Base-by-base conservation (phyloP, 2,888 invertebrate species). In the Ochropleura plecta region DNA sequence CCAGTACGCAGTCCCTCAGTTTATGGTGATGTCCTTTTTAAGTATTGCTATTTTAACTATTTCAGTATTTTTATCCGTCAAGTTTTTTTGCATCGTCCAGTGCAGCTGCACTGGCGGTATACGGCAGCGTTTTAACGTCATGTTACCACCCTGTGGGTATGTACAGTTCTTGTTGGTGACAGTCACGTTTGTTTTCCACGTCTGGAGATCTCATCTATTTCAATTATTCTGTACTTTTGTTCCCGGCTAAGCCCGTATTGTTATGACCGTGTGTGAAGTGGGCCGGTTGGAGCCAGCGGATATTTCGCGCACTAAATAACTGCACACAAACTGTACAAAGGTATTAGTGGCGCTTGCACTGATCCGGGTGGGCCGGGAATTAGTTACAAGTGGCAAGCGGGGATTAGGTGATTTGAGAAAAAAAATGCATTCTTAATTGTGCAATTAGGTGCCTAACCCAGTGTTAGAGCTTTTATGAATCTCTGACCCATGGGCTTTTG, bases 281-380 rank as follows among this genome's bases (percentile, higher is more conserved):
- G 65, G 55, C 30, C 18, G 42, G 40, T 5, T 46, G 53, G 55
- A 49, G 44, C 60, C 12, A 12, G 51, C 48, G 67, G 55, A 60
- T 73, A 73, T 44, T 60, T 70, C 16, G 65, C 30, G 74, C 79
- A 76, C 83, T 83, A 84, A 86, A 84, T 84, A 86, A 85, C 87
- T 87, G 82, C 88, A 88, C 76, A 85, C 83, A 84, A 89, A 87
- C 85, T 88, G 85, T 84, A 86, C 88, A 86, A 87, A 84, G 84
- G 88, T 88, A 88, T 90, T 89, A 89, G 89, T 72, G 79, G 86
- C 67, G 73, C 78, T 59, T 73, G 81, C 76, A 44, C 67, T 46
- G 46, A 60, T 49, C 12, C 6, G 40, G 44, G 14, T 5, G 16
- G 18, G 9, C n/a, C 12, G 20, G 18, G 20, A 9, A 8, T 40